These are phyloP conservation scores for Parelbella ahira DNA, from an alignment of 2,888 invertebrate genomes.

Conservation along the genomic window DNA sequence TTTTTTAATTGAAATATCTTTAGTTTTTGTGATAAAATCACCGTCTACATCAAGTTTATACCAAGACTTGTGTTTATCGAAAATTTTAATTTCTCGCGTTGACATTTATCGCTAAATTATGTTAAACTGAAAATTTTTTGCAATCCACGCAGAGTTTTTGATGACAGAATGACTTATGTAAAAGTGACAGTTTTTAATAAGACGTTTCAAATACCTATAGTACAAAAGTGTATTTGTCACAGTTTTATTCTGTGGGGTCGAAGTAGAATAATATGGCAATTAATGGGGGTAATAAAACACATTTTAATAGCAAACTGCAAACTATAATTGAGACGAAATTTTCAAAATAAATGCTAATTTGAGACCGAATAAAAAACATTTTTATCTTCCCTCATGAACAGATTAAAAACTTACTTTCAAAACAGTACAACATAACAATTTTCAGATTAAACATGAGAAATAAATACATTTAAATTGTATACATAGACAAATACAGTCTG, in stretches of 20 bases:
- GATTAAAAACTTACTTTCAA: background rate
- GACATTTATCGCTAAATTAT: too few species aligned
- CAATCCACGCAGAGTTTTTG: background rate
- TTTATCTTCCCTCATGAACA: conserved; percentile 3
- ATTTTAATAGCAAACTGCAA: conserved; percentile 30
- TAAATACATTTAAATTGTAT: too few species aligned
- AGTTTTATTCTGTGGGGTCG: too few species aligned
- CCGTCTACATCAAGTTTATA: conserved; percentile 34
- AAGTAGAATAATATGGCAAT: too few species aligned
- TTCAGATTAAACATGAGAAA: too few species aligned
- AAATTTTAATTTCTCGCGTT: conserved; percentile 5
- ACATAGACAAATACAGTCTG: too few species aligned
- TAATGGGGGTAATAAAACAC: too few species aligned
- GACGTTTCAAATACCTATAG: too few species aligned
- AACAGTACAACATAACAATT: too few species aligned
- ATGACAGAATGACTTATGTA: too few species aligned
- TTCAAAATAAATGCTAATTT: conserved; percentile 40
- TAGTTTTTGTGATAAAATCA: conserved; percentile 27
- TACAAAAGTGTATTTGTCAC: too few species aligned
- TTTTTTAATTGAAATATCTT: background rate
- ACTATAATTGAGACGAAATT: conserved; percentile 28
- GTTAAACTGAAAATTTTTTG: conserved; percentile 1
- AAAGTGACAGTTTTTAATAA: too few species aligned
- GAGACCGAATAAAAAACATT: conserved; percentile 35
- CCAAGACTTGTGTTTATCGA: conserved; percentile 33